These are phyloP conservation scores for Habropoda laboriosa DNA, from an alignment of 1,140 invertebrate species.

Conservation along the genomic window DNA sequence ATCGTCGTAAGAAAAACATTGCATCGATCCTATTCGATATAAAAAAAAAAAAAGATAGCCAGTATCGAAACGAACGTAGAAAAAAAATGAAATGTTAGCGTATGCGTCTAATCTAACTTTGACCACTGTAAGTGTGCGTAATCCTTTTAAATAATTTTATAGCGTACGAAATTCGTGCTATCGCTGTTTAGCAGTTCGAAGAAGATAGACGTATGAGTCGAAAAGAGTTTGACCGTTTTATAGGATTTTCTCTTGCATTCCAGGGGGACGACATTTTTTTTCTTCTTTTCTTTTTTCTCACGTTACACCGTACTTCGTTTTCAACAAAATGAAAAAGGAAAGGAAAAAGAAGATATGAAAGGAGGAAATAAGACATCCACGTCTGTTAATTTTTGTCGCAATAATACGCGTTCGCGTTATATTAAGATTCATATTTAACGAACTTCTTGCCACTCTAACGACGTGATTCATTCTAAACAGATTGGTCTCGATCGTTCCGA, in stretches of 20 bases:
- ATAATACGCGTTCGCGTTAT: not conserved
- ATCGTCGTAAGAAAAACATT: constrained; percentile 5
- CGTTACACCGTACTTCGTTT: not conserved
- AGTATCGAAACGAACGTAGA: constrained; percentile 17
- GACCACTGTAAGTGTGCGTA: constrained; percentile 16
- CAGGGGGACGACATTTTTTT: constrained; percentile 1
- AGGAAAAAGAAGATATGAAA: not conserved
- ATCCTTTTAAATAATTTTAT: constrained; percentile 30
- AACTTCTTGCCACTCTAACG: constrained; percentile 5
- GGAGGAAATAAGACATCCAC: not conserved
- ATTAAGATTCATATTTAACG: constrained; percentile 8
- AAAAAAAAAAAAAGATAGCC: not conserved
- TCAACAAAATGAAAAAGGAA: not conserved
- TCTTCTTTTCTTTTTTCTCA: no score
- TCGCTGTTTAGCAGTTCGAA: constrained; percentile 23
- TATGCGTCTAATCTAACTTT: constrained; percentile 26
- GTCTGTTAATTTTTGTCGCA: not conserved
- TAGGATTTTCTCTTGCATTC: constrained; percentile 9
- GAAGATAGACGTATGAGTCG: not conserved
- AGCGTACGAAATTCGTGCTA: constrained; percentile 10
- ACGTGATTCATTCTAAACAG: not conserved
- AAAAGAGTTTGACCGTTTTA: constrained; percentile 7
- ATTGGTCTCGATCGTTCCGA: not conserved
- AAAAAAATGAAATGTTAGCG: constrained; percentile 2
- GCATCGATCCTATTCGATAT: not conserved